phyloP scores from a whole-genome alignment of 2,797 vertebrate species.

The Cossypha heuglini region DNA sequence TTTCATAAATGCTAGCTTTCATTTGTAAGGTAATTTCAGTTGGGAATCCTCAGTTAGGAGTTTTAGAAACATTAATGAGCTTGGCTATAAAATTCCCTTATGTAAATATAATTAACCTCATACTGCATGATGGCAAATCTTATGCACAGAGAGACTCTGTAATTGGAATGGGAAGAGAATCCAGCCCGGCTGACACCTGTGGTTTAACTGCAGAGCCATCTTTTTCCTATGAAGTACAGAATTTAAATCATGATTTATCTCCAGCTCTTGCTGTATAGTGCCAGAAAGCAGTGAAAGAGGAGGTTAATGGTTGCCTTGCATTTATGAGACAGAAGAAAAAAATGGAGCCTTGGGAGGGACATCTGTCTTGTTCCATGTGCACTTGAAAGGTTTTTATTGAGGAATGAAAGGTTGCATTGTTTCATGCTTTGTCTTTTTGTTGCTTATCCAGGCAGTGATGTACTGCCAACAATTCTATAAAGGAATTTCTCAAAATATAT shows the following conservation, averaged over 20 bases:
- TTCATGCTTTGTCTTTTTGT: conserved; percentile 37
- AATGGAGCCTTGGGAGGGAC: neutral
- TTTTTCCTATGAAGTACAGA: neutral
- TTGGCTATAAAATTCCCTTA: neutral
- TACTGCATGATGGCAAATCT: neutral
- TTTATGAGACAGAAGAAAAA: conserved; percentile 38
- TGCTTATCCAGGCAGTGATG: conserved; percentile 18
- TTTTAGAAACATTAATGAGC: neutral
- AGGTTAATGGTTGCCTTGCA: conserved; percentile 12
- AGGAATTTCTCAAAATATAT: conserved; percentile 23
- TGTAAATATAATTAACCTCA: conserved; percentile 3
- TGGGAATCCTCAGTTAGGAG: neutral
- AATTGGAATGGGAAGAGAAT: neutral
- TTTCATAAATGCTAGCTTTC: neutral
- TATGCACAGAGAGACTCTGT: neutral
- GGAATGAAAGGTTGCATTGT: conserved; percentile 8
- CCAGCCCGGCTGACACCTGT: neutral
- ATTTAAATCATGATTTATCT: conserved; percentile 11
- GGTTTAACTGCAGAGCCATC: neutral
- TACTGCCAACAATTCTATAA: conserved; percentile 34
- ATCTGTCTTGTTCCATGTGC: conserved; percentile 22
- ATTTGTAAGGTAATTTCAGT: neutral
- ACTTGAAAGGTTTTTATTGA: conserved; percentile 42
- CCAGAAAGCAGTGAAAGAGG: neutral
- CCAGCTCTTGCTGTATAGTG: neutral